These are phyloP conservation scores for Drosophila parabipectinata DNA, from an alignment of 1,140 invertebrate genomes.

Conservation along the genomic window DNA sequence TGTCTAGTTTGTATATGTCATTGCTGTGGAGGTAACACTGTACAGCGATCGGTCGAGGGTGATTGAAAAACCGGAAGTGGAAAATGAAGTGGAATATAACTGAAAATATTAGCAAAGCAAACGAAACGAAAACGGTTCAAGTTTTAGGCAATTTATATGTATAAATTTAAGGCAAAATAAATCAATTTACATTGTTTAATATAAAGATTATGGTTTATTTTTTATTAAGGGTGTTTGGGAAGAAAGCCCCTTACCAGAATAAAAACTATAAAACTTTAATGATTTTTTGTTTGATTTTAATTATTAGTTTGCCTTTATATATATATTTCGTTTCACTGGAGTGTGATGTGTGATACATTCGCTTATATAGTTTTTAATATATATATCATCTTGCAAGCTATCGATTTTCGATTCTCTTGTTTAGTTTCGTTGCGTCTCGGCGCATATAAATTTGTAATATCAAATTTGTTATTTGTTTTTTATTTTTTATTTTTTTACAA, in stretches of 20 bases:
- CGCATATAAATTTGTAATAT: conserved; percentile 79
- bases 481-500: conserved; percentile 45
- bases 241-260: neutral
- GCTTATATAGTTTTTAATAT: conserved; percentile 53
- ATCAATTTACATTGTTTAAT: conserved; percentile 67
- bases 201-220: conserved; percentile 5
- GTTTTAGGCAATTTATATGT: conserved; percentile 76
- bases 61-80: conserved; percentile 30
- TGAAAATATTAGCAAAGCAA: conserved; percentile 27
- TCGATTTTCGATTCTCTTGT: conserved; percentile 27
- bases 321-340: conserved; percentile 65
- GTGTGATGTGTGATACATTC: conserved; percentile 73
- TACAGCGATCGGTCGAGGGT: conserved; percentile 14
- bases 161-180: conserved; percentile 66
- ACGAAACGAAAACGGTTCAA: conserved; percentile 40
- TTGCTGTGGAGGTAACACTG: conserved; percentile 3
- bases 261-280: neutral
- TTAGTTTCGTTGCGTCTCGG: conserved; percentile 46
- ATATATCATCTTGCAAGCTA: conserved; percentile 43
- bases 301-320: conserved; percentile 73
- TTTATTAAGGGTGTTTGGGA: neutral
- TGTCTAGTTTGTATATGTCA: conserved; percentile 28
- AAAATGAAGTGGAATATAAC: conserved; percentile 10
- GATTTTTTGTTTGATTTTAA: conserved; percentile 21
- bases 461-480: conserved; percentile 47